Conservation (phyloP, 2,797 vertebrate genomes). For the Limnodromus scolopaceus region DNA sequence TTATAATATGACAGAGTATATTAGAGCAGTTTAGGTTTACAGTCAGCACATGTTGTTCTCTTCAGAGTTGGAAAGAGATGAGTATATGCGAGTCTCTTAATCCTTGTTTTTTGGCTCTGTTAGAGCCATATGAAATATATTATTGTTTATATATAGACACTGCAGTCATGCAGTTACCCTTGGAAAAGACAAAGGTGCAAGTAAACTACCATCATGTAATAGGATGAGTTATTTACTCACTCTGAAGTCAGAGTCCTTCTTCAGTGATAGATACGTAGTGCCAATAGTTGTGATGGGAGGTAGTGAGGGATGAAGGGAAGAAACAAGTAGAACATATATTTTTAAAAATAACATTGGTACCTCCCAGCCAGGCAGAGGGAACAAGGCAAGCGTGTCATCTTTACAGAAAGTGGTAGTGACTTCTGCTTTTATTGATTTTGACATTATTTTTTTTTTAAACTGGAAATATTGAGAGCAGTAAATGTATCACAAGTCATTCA, state of each 20-base stretch:
- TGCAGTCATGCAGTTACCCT: not conserved
- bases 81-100: not conserved
- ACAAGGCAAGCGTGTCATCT: not conserved
- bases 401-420: not conserved
- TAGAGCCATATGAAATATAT: constrained; percentile 14
- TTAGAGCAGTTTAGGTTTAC: constrained; percentile 5
- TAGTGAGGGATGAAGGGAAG: not conserved
- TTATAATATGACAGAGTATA: not conserved
- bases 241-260: not conserved
- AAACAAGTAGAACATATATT: not conserved
- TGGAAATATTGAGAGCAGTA: not conserved
- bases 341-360: not conserved
- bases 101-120: constrained; percentile 12
- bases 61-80: not conserved
- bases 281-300: rapidly evolving
- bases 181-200: not conserved
- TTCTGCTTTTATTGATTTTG: not conserved
- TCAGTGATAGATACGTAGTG: not conserved
- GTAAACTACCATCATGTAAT: not conserved
- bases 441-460: not conserved
- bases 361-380: not conserved
- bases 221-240: not conserved
- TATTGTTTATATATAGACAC: not conserved
- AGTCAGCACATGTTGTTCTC: not conserved
- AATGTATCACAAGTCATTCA: not conserved